phyloP scores from a whole-genome alignment of 2,113 vertebrate genomes.

The Heterocephalus glaber region DNA sequence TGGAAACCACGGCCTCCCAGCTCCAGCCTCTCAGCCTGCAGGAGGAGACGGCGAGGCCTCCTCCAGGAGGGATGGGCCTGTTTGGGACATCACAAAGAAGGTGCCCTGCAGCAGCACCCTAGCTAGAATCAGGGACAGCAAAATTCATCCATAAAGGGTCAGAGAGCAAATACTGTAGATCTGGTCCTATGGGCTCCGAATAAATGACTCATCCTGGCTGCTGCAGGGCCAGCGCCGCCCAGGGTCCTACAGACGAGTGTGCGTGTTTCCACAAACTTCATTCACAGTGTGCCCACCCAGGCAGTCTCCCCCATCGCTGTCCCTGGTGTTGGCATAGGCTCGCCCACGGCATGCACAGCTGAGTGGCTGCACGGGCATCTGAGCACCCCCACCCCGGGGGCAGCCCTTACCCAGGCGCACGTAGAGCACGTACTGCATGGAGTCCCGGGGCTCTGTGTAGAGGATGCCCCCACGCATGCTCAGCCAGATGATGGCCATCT shows the following conservation, averaged over 20 bases:
- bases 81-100: background rate
- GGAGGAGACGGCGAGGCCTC: background rate
- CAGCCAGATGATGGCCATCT: slow-evolving; percentile 99
- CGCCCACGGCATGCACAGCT: rapidly evolving
- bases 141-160: background rate
- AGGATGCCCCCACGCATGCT: slow-evolving; percentile 99
- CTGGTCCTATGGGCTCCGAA: background rate
- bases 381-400: background rate
- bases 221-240: background rate
- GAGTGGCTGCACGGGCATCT: background rate
- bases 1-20: background rate
- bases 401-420: slow-evolving; percentile 94
- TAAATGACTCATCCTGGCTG: background rate
- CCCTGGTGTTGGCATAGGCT: background rate
- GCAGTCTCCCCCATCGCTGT: background rate
- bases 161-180: slow-evolving; percentile 23
- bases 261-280: slow-evolving; percentile 19
- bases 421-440: slow-evolving; percentile 99
- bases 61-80: background rate
- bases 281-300: background rate
- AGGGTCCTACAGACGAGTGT: rapidly evolving
- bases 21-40: background rate
- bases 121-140: background rate
- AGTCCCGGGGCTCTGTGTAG: slow-evolving; percentile 97
- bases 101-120: background rate